phyloP scores from a whole-genome alignment of 37 sponge, comb jelly and placozoan species.

The Halisarca cf. caerulea region DNA sequence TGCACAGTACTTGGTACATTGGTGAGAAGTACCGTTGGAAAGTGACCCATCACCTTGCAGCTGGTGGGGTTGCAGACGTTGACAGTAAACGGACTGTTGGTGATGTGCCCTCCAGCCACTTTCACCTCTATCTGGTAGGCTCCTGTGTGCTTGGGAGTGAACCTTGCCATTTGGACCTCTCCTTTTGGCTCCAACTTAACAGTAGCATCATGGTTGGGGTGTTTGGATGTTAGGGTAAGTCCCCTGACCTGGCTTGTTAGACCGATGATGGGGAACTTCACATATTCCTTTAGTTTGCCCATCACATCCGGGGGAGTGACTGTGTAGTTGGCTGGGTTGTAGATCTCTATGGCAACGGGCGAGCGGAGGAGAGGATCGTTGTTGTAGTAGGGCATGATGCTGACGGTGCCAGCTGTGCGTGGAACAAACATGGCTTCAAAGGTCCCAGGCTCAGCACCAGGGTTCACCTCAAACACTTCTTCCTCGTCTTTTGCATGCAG shows the following conservation, averaged over 20 bases:
- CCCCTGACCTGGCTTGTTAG: constrained; percentile 31
- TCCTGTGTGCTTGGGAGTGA: constrained; percentile 66
- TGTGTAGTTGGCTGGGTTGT: constrained; percentile 37
- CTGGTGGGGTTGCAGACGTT: constrained; percentile 60
- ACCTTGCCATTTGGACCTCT: constrained; percentile 24
- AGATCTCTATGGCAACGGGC: constrained; percentile 4
- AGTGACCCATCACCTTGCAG: constrained; percentile 30
- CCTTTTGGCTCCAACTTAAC: constrained; percentile 52
- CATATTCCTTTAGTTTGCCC: constrained; percentile 36
- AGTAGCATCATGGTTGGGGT: constrained; percentile 53
- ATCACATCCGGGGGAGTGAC: constrained; percentile 23
- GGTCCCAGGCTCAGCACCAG: neutral
- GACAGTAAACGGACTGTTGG: constrained; percentile 49
- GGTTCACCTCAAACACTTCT: constrained; percentile 10
- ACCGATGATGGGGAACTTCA: constrained; percentile 22
- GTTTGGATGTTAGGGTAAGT: constrained; percentile 37
- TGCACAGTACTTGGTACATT: constrained; percentile 23
- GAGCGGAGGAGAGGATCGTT: constrained; percentile 8
- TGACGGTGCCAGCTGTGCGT: constrained; percentile 42
- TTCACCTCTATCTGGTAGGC: constrained; percentile 67
- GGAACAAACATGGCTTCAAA: constrained; percentile 31
- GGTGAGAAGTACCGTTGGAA: constrained; percentile 36
- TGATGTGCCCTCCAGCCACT: constrained; percentile 27
- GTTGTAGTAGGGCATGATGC: constrained; percentile 45
- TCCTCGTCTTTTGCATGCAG: constrained; percentile 7